Evolutionary conservation across 1,140 invertebrate genomes (phyloP).

Genomic region (Chionoecetes opilio): DNA sequence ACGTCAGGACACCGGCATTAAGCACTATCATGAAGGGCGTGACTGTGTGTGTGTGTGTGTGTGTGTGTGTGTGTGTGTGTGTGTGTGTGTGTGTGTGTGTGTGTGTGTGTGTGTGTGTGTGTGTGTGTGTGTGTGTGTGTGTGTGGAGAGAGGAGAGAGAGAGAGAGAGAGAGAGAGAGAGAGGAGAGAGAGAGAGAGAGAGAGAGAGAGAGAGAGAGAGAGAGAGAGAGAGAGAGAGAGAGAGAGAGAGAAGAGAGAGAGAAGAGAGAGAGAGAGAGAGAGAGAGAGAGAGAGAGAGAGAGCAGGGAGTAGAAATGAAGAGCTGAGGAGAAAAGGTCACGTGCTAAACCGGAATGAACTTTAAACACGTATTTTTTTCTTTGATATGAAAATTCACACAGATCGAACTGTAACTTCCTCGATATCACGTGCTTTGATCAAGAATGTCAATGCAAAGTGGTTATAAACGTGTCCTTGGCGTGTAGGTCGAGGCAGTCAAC

Average conservation of each 20-base stretch:
- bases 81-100: too few species aligned
- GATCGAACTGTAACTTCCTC: neutral
- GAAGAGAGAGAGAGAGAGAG: conserved; percentile 27
- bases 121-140: too few species aligned
- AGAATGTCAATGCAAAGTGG: too few species aligned
- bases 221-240: conserved; percentile 27
- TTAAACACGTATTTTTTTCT: neutral
- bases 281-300: conserved; percentile 19
- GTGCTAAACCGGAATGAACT: neutral
- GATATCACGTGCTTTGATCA: neutral
- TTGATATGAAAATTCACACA: neutral
- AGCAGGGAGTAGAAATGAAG: neutral
- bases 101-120: too few species aligned
- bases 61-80: too few species aligned
- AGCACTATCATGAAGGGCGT: too few species aligned
- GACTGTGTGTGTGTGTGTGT: too few species aligned
- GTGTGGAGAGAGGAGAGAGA: neutral
- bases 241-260: conserved; percentile 28
- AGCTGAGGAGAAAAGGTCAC: neutral
- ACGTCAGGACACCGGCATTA: too few species aligned
- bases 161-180: neutral
- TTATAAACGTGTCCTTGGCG: too few species aligned
- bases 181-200: neutral
- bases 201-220: conserved; percentile 27
- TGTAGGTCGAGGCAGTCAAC: too few species aligned